phyloP scores from a whole-genome alignment of 2,888 invertebrate genomes.

The Drosophila ustulata region DNA sequence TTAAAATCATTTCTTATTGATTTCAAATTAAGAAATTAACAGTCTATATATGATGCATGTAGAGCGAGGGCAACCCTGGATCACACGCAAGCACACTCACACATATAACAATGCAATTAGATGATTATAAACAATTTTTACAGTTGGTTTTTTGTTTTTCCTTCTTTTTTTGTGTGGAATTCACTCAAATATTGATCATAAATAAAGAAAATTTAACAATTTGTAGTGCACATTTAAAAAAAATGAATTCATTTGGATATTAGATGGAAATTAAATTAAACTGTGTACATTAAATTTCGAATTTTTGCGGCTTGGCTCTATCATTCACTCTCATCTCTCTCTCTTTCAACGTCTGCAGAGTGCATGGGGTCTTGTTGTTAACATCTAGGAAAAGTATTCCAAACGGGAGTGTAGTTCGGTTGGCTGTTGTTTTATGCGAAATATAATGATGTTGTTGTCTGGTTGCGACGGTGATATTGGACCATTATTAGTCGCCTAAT shows the following conservation, averaged over 20 bases:
- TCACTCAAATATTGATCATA: slow-evolving; percentile 53
- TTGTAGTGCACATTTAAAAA: slow-evolving; percentile 56
- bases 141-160: slow-evolving; percentile 15
- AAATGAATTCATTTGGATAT: slow-evolving; percentile 24
- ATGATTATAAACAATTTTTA: slow-evolving; percentile 44
- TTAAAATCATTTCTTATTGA: slow-evolving; percentile 53
- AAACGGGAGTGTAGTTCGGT: slow-evolving; percentile 66
- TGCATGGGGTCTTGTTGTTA: slow-evolving; percentile 42
- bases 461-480: slow-evolving; percentile 26
- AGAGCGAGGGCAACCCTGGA: background rate
- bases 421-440: slow-evolving; percentile 57
- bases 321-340: slow-evolving; percentile 18
- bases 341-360: slow-evolving; percentile 35
- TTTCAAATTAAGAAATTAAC: slow-evolving; percentile 48
- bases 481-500: slow-evolving; percentile 76
- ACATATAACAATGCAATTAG: slow-evolving; percentile 17
- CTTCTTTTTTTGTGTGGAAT: slow-evolving; percentile 38
- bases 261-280: slow-evolving; percentile 42
- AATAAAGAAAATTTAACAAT: slow-evolving; percentile 50
- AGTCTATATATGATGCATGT: slow-evolving; percentile 14
- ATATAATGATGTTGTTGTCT: slow-evolving; percentile 32
- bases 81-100: background rate
- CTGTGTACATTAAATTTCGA: slow-evolving; percentile 56
- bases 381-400: slow-evolving; percentile 53
- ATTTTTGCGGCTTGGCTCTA: slow-evolving; percentile 56